Conservation (phyloP, 2,113 vertebrate species). For the Corvus cornix region DNA sequence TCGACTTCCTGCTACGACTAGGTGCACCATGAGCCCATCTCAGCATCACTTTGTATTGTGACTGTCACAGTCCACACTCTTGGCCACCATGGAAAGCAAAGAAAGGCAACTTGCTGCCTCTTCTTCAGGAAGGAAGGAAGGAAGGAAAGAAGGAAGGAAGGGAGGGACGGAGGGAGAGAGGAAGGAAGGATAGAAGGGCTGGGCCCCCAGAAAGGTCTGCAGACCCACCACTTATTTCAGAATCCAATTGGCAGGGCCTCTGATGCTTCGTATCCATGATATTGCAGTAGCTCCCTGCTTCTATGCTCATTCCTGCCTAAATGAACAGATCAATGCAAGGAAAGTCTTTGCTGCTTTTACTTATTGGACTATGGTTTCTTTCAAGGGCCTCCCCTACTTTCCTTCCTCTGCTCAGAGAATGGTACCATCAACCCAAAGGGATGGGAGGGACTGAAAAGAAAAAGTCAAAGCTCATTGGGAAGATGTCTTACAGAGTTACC, state of each 20-base stretch:
- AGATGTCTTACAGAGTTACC: background rate
- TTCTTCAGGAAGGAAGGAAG: background rate
- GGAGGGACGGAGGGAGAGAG: background rate
- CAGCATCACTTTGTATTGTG: background rate
- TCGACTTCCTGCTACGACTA: background rate
- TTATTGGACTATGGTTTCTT: background rate
- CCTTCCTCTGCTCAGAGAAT: background rate
- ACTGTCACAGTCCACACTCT: background rate
- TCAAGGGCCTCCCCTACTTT: background rate
- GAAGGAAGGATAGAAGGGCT: background rate
- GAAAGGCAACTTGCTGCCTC: background rate
- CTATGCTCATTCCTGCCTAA: background rate
- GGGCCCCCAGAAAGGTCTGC: background rate
- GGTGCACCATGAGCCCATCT: background rate
- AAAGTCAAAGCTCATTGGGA: background rate
- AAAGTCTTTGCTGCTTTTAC: background rate
- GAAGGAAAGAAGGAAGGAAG: background rate
- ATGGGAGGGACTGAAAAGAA: background rate
- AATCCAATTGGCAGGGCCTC: background rate
- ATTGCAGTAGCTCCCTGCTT: background rate
- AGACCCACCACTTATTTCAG: background rate
- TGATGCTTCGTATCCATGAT: rapidly evolving
- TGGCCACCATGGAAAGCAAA: background rate
- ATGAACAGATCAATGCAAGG: background rate
- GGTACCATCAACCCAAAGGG: background rate